These are phyloP conservation scores for Augochlora pura DNA, from an alignment of 1,140 invertebrate genomes.

Conservation along the genomic window DNA sequence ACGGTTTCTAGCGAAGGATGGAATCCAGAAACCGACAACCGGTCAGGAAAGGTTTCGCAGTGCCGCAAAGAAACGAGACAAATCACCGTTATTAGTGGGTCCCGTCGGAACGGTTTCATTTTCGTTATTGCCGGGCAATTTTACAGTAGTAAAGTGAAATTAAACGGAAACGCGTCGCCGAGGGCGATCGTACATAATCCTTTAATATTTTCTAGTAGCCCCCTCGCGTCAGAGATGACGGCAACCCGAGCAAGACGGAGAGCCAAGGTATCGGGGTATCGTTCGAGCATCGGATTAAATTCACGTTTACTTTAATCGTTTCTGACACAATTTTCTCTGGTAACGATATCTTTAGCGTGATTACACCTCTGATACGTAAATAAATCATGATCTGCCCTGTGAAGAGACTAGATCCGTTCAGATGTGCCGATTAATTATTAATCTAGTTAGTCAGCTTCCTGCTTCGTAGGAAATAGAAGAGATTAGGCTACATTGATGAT, in stretches of 20 bases:
- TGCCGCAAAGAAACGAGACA: conserved; percentile 46
- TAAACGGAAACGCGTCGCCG: conserved; percentile 61
- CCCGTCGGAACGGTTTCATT: conserved; percentile 58
- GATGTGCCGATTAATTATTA: neutral
- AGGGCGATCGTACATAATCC: conserved; percentile 36
- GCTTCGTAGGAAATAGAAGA: too few species aligned
- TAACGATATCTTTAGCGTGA: neutral
- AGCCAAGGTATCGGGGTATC: neutral
- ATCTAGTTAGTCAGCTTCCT: too few species aligned
- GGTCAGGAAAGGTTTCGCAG: conserved; percentile 10
- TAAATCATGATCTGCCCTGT: neutral
- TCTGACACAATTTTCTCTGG: neutral
- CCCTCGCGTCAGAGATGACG: neutral
- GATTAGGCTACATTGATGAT: too few species aligned
- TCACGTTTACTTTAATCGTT: neutral
- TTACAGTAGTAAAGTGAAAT: conserved; percentile 76
- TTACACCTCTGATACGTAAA: neutral
- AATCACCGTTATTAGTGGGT: conserved; percentile 67
- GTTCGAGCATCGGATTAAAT: neutral
- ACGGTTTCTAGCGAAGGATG: neutral
- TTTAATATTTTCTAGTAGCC: conserved; percentile 21
- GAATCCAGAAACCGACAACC: conserved; percentile 45
- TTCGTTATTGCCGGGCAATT: conserved; percentile 71
- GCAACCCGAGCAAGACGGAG: neutral
- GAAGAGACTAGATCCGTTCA: neutral